These are phyloP conservation scores for Ambastaia sidthimunki DNA, from an alignment of 2,797 vertebrate genomes.

Conservation along the genomic window DNA sequence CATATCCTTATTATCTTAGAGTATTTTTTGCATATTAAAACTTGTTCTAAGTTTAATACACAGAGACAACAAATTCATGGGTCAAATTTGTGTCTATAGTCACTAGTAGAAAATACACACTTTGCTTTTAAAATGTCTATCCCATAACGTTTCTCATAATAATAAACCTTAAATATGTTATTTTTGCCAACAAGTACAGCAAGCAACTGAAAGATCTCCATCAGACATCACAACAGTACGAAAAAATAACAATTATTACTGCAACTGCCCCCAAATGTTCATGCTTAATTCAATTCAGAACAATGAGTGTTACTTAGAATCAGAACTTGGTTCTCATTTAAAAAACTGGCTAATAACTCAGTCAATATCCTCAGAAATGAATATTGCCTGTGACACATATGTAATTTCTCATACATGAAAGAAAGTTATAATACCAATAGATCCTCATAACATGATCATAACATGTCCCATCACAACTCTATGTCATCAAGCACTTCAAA, in stretches of 20 bases:
- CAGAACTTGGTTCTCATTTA: background rate
- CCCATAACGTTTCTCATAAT: background rate
- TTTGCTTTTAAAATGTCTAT: background rate
- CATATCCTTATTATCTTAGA: too few species aligned
- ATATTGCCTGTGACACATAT: background rate
- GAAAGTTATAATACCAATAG: conserved; percentile 18
- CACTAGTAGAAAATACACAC: background rate
- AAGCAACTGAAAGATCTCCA: background rate
- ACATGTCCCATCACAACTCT: background rate
- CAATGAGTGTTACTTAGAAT: background rate
- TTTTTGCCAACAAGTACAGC: too few species aligned
- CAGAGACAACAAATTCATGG: too few species aligned
- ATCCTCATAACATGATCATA: conserved; percentile 14
- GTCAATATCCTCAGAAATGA: conserved; percentile 16
- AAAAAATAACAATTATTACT: background rate
- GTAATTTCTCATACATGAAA: conserved; percentile 35
- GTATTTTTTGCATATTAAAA: too few species aligned
- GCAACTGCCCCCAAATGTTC: background rate
- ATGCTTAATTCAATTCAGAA: background rate
- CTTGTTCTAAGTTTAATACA: too few species aligned
- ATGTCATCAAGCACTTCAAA: conserved; percentile 15
- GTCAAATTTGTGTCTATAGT: background rate
- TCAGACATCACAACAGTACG: background rate
- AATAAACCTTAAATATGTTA: too few species aligned
- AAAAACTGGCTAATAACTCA: conserved; percentile 7